These are phyloP conservation scores for Dermochelys coriacea DNA, from an alignment of 2,797 vertebrate species.

Conservation along the genomic window DNA sequence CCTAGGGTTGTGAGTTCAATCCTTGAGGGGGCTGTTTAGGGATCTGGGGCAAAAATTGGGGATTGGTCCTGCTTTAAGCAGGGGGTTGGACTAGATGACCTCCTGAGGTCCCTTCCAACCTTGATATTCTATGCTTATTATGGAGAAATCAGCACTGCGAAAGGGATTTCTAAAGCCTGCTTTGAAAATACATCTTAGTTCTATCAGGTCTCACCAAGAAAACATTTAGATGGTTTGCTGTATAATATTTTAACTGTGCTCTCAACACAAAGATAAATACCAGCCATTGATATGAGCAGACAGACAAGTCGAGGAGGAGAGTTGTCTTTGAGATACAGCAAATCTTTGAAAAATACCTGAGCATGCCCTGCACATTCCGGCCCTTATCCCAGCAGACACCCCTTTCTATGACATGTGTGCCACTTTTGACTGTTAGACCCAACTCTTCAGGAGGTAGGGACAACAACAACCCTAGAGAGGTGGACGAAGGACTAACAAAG, in stretches of 20 bases:
- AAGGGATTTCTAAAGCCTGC: background rate
- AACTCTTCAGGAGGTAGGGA: background rate
- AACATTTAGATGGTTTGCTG: background rate
- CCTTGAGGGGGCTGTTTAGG: too few species aligned
- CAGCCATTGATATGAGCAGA: background rate
- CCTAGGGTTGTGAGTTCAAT: too few species aligned
- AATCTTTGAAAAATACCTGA: background rate
- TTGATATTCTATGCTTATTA: too few species aligned
- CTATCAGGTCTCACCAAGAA: background rate
- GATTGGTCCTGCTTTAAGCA: too few species aligned
- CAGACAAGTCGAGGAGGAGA: background rate
- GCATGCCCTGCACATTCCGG: accelerated
- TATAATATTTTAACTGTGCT: background rate
- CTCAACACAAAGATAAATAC: background rate
- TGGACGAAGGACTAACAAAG: background rate
- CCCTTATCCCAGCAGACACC: background rate
- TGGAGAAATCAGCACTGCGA: background rate
- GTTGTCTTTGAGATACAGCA: background rate
- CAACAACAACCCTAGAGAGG: background rate
- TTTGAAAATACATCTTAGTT: background rate
- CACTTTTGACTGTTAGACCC: background rate
- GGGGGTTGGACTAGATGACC: too few species aligned
- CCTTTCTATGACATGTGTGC: background rate
- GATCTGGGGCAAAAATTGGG: too few species aligned
- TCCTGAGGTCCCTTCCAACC: too few species aligned